Evolutionary conservation across 23 tunicate genomes (phyloP).

Genomic region (Ascidia mentula): DNA sequence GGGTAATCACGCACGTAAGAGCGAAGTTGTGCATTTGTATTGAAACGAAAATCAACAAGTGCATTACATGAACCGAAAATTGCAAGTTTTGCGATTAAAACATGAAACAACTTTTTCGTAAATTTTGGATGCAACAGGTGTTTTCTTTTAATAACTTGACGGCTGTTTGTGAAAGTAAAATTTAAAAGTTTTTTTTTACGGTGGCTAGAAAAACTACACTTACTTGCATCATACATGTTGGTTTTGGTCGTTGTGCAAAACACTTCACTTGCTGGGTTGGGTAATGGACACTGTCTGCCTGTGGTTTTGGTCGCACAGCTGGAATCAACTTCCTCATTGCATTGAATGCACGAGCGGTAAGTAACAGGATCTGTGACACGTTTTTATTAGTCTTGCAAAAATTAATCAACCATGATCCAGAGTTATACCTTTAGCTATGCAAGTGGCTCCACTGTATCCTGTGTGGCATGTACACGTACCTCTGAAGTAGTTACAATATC

Average conservation of each 20-base stretch:
- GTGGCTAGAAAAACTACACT: too few species aligned
- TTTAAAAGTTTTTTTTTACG: too few species aligned
- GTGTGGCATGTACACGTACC: conserved; percentile 17
- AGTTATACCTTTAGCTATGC: conserved; percentile 3
- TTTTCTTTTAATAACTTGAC: too few species aligned
- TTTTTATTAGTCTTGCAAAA: background rate
- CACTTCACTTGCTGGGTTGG: background rate
- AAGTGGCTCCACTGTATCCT: conserved; percentile 23
- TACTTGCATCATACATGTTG: background rate
- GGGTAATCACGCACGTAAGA: too few species aligned
- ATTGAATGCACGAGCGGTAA: conserved; percentile 28
- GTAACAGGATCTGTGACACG: background rate
- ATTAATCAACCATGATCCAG: background rate
- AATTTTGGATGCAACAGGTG: too few species aligned
- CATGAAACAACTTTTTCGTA: too few species aligned
- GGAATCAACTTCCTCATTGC: conserved; percentile 14
- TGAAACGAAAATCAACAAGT: too few species aligned
- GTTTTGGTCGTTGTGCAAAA: conserved; percentile 19
- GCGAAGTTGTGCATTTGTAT: too few species aligned
- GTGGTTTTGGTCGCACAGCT: conserved; percentile 28
- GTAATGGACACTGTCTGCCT: conserved; percentile 20
- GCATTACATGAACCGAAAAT: background rate
- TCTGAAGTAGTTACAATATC: conserved; percentile 25
- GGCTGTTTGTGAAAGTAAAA: background rate
- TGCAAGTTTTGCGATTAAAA: background rate